Conservation (phyloP, 2,888 invertebrate genomes). For the Eustalomyia histrio region DNA sequence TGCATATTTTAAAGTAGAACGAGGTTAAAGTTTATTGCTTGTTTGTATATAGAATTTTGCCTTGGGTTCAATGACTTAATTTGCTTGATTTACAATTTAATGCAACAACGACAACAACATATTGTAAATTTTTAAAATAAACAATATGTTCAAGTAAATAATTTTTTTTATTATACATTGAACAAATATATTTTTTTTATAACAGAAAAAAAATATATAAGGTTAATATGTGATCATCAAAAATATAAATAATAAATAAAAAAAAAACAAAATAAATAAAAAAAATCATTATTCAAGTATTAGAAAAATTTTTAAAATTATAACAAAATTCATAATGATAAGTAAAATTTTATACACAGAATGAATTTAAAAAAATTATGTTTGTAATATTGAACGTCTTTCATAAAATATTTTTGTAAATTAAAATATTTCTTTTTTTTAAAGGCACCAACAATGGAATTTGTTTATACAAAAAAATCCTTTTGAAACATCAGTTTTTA, state of each 20-base stretch:
- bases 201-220: constrained; percentile 19
- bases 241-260: too few species aligned
- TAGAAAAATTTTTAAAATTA: neutral
- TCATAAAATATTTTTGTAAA: too few species aligned
- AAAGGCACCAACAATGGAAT: too few species aligned
- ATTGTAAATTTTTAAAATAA: constrained; percentile 57
- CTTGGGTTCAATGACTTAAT: constrained; percentile 67
- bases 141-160: constrained; percentile 39
- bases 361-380: too few species aligned
- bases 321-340: too few species aligned
- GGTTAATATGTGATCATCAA: constrained; percentile 55
- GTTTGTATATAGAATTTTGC: constrained; percentile 56
- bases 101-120: neutral
- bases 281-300: too few species aligned
- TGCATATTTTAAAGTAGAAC: constrained; percentile 57
- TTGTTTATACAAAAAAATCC: too few species aligned
- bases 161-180: constrained; percentile 49
- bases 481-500: too few species aligned
- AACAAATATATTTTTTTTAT: constrained; percentile 7
- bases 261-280: too few species aligned
- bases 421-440: too few species aligned
- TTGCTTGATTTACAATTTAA: constrained; percentile 53
- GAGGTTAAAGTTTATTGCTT: constrained; percentile 58
- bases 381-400: too few species aligned
- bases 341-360: too few species aligned